Evolutionary conservation across 2,113 vertebrate species (phyloP), one percentile per base, ranked within the genome.

Genomic region (Acanthochromis polyacanthus): DNA sequence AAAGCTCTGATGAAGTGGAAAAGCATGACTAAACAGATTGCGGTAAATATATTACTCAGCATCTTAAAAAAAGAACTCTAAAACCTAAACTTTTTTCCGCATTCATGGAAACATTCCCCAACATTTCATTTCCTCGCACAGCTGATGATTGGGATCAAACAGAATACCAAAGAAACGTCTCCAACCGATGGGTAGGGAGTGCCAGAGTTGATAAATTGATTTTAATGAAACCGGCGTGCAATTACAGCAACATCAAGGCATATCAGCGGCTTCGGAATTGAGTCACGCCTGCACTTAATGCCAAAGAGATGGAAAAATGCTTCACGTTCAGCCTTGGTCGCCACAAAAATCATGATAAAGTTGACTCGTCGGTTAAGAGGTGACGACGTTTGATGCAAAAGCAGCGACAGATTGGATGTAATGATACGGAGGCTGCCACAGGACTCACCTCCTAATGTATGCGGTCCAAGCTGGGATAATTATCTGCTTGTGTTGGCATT

Each of bases 161-260:
- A 66, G 78, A 84, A 80, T 80, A 55, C 40, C 59, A 59, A 67
- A 84, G 19, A 69, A 68, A 55, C 22, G 36, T 53, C 64, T 68
- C 22, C 25, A 2, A 19, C 30, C 12, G 71, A 69, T 53, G 12
- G 59, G 25, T 10, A 68, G 60, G 71, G 50, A 71, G 46, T 20
- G 53, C 62, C 1, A 17, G 50, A 58, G 66, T 68, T 79, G 81
- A 84, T 81, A 73, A 83, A 84, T 83, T 81, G 70, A 74, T 81
- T 70, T 55, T 75, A 81, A 83, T 88, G 81, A 86, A 75, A 73
- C 43, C 58, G 66, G 64, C 65, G n/a, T 40, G 78, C 59, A 86
- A 78, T 83, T 67, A 64, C 46, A 55, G 25, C 9, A 15, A 2
- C 45, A 67, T 79, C 23, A 25, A 75, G 66, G 75, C 16, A 15